Evolutionary conservation across 2,113 vertebrate species (phyloP).

Genomic region (Entomyzon cyanotis): DNA sequence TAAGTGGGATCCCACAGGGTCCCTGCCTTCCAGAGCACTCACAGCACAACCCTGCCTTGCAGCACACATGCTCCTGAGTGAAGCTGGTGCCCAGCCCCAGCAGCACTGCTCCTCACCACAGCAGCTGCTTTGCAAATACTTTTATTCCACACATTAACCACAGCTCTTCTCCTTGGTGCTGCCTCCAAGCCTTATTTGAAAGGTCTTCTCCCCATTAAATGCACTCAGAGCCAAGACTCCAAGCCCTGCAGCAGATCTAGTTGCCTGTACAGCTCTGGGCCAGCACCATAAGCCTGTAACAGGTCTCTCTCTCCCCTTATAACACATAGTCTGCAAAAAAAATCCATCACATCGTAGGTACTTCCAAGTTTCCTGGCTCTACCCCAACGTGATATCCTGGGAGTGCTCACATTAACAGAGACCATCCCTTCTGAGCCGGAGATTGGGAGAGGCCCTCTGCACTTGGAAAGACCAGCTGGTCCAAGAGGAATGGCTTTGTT

Average conservation of each 20-base stretch:
- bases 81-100: neutral
- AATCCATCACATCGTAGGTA: neutral
- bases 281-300: neutral
- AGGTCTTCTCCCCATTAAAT: neutral
- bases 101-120: neutral
- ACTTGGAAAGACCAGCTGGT: constrained; percentile 12
- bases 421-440: neutral
- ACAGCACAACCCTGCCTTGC: neutral
- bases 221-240: neutral
- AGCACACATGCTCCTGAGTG: neutral
- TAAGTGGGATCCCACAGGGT: neutral
- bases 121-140: constrained; percentile 5
- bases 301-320: neutral
- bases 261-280: neutral
- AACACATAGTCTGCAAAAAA: neutral
- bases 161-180: neutral
- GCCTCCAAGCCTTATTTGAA: neutral
- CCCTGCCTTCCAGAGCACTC: neutral
- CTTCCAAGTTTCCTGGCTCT: constrained; percentile 10
- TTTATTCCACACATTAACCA: neutral
- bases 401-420: neutral
- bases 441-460: constrained; percentile 22
- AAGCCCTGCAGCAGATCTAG: neutral
- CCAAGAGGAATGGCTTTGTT: constrained; percentile 36
- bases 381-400: neutral